A percentile compares a stretch with the other conserved stretches of the same genome.
Evolutionary conservation across 2,797 vertebrate genomes (phyloP).

Genomic region (Eospalax fontanierii): DNA sequence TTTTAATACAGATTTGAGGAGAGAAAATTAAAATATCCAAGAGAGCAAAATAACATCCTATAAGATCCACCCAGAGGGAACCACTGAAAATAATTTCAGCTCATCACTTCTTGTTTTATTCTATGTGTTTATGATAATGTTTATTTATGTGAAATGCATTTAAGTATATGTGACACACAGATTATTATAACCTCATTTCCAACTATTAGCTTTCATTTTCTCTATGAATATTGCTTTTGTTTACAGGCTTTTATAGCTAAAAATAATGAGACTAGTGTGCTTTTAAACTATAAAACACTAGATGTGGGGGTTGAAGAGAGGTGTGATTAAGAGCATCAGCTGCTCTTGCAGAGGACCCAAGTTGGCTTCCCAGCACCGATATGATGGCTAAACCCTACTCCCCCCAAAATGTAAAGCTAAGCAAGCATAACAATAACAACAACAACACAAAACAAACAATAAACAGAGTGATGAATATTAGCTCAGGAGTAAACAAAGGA

Average conservation of each 20-base stretch:
- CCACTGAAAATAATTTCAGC: not conserved
- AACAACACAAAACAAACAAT: constrained; percentile 36
- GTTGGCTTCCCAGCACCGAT: too few species aligned
- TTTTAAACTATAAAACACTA: constrained; percentile 45
- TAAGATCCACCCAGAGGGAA: constrained; percentile 21
- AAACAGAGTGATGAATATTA: not conserved
- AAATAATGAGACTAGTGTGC: constrained; percentile 45
- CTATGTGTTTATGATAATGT: not conserved
- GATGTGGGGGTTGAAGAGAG: not conserved
- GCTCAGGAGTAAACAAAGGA: constrained; percentile 14
- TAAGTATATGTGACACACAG: not conserved
- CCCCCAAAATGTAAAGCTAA: not conserved
- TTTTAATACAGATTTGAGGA: not conserved
- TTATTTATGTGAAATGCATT: not conserved
- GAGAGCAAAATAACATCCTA: constrained; percentile 42
- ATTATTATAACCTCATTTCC: not conserved
- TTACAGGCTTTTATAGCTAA: constrained; percentile 12
- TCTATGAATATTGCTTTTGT: not conserved
- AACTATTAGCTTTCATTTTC: constrained; percentile 57
- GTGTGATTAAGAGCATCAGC: too few species aligned
- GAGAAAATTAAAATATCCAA: constrained; percentile 40
- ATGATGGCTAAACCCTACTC: too few species aligned
- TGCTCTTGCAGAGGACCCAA: too few species aligned
- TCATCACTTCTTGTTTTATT: not conserved
- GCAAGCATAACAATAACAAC: constrained; percentile 10